Base-by-base conservation (phyloP, 2,888 invertebrate genomes). In the Corythucha ciliata region DNA sequence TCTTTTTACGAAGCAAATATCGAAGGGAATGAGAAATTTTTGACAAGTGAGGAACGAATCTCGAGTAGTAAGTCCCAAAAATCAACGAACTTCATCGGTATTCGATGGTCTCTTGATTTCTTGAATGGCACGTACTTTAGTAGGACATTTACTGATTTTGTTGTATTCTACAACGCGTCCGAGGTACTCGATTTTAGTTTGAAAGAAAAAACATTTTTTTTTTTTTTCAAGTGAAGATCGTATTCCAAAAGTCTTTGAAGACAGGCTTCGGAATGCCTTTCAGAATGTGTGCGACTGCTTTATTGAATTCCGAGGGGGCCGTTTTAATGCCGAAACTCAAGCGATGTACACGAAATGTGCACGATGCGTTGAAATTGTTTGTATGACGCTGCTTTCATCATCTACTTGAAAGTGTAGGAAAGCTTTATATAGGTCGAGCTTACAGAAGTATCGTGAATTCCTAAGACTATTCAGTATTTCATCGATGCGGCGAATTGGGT, bases 371-470 rank as follows among this genome's bases (percentile, higher is more conserved):
- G 47, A 44, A 27, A 52, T 52, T 1, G 48, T 56, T 52, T 54
- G 56, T 16, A 54, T 44, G 18, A 20, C 32, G 12, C 44, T 41
- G 22, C 54, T 52, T 32, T 56, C 51, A 20, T 51, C 48, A 25
- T 58, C 49, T 20, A 59, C 55, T 24, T 33, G 16, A 10, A 57
- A 12, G 26, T 60, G 58, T 5, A 52, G 25, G 29, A 58, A 60
- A 5, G 57, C 60, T 45, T 60, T 58, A 41, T 48, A 52, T 20
- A 60, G 33, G 48, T 60, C 59, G 6, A 59, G 21, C 25, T 42
- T 26, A 22, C 57, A 59, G 39, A 58, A 59, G 36, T 52, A 48
- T 21, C n/a, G 51, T 1, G 57, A 52, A 25, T 52, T 44, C 18
- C 48, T 34, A 20, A 59, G 27, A 29, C 41, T 45, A 18, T 50